These are phyloP conservation scores for Eupithecia pulchellata DNA, from an alignment of 2,888 invertebrate species.

Conservation along the genomic window DNA sequence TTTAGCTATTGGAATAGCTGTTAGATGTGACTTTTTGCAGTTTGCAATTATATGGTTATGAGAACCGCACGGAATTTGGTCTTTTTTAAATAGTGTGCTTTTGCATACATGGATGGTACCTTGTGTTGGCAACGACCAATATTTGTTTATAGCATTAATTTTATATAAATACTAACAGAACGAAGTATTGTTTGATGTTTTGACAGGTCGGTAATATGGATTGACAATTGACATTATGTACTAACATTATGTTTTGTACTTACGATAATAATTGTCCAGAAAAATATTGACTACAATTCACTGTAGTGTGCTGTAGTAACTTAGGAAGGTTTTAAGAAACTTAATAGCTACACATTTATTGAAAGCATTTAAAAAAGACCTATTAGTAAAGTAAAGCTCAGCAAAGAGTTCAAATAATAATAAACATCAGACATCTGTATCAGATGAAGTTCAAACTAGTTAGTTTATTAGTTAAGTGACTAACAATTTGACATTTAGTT, in stretches of 20 bases:
- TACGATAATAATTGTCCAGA: conserved; percentile 41
- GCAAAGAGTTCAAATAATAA: conserved; percentile 68
- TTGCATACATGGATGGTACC: conserved; percentile 37
- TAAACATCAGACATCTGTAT: conserved; percentile 77
- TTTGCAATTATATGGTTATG: conserved; percentile 9
- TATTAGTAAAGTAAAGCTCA: conserved; percentile 58
- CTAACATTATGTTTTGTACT: conserved; percentile 53
- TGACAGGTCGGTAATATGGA: conserved; percentile 46
- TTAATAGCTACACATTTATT: conserved; percentile 7
- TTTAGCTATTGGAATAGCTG: conserved; percentile 32
- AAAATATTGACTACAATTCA: conserved; percentile 23
- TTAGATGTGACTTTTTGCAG: conserved; percentile 30
- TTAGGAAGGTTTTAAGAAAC: neutral
- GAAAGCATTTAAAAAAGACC: conserved; percentile 41
- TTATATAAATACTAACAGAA: conserved; percentile 57
- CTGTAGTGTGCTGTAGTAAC: conserved; percentile 3
- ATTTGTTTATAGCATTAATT: conserved; percentile 62
- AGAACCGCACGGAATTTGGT: conserved; percentile 4
- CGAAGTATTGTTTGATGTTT: conserved; percentile 42
- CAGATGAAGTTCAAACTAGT: conserved; percentile 82
- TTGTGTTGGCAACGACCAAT: conserved; percentile 33
- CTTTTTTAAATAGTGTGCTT: conserved; percentile 27
- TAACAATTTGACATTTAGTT: conserved; percentile 72
- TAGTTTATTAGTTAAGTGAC: conserved; percentile 69
- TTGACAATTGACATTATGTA: conserved; percentile 50